These are phyloP conservation scores for Pipra filicauda DNA, from an alignment of 2,113 vertebrate species.

Conservation along the genomic window DNA sequence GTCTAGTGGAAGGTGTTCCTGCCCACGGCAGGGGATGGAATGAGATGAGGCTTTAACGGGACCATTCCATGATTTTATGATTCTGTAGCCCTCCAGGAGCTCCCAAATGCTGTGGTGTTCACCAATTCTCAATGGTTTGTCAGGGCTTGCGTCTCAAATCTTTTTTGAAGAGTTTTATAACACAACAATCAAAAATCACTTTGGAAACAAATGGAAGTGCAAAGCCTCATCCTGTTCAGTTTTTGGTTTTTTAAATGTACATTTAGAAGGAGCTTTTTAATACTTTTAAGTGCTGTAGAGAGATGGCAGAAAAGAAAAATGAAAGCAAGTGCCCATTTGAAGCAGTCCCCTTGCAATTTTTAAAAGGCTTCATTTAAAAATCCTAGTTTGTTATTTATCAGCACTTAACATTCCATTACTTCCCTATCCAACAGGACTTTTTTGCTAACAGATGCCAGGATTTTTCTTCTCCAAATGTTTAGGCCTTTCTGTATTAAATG, in stretches of 20 bases:
- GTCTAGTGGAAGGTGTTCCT: not conserved
- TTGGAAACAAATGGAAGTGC: not conserved
- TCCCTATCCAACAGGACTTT: not conserved
- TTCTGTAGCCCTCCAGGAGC: not conserved
- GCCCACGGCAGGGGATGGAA: not conserved
- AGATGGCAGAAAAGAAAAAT: not conserved
- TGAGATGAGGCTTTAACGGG: not conserved
- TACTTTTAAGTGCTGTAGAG: not conserved
- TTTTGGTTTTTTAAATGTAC: not conserved
- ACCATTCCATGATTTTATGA: accelerated
- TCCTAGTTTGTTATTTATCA: not conserved
- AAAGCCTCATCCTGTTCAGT: not conserved
- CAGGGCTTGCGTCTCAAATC: not conserved
- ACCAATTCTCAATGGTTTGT: not conserved
- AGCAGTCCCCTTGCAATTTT: not conserved
- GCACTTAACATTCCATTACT: not conserved
- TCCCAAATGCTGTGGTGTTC: not conserved
- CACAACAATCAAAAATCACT: not conserved
- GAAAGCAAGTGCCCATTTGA: not conserved
- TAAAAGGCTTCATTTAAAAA: not conserved
- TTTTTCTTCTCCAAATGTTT: not conserved
- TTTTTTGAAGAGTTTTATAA: not conserved
- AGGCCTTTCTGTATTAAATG: not conserved
- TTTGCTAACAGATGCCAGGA: not conserved
- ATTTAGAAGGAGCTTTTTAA: not conserved